Evolutionary conservation across 1,140 invertebrate genomes (phyloP).

Genomic region (Drosophila dunni): DNA sequence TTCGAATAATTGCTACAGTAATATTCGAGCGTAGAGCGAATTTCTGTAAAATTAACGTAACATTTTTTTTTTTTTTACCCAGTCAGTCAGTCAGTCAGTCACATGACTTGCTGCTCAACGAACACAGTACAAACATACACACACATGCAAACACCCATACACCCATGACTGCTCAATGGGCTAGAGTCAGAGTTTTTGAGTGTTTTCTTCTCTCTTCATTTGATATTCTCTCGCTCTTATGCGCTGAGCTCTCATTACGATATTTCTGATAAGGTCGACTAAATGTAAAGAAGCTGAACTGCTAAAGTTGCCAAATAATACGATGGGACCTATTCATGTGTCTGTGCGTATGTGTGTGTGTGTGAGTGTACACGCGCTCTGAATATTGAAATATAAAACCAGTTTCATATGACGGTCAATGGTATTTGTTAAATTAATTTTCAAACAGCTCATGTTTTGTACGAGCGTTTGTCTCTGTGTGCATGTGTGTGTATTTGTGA

Average conservation of each 20-base stretch:
- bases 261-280: constrained; percentile 65
- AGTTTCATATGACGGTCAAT: constrained; percentile 73
- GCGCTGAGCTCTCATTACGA: constrained; percentile 32
- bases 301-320: constrained; percentile 45
- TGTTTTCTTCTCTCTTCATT: constrained; percentile 22
- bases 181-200: constrained; percentile 37
- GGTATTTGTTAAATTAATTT: constrained; percentile 44
- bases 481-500: constrained; percentile 39
- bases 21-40: constrained; percentile 14
- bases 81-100: constrained; percentile 31
- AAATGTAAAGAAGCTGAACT: constrained; percentile 38
- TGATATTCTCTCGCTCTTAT: constrained; percentile 2
- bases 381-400: constrained; percentile 72
- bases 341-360: neutral
- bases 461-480: neutral
- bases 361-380: constrained; percentile 33
- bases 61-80: constrained; percentile 24
- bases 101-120: constrained; percentile 58
- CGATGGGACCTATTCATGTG: neutral
- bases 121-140: constrained; percentile 24
- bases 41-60: constrained; percentile 47
- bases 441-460: constrained; percentile 22
- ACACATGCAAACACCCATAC: constrained; percentile 30
- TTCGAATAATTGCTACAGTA: neutral
- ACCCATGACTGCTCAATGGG: constrained; percentile 36